Evolutionary conservation across 2,797 vertebrate genomes (phyloP), one percentile per base, ranked within the genome.

Genomic region (Lutjanus campechanus): DNA sequence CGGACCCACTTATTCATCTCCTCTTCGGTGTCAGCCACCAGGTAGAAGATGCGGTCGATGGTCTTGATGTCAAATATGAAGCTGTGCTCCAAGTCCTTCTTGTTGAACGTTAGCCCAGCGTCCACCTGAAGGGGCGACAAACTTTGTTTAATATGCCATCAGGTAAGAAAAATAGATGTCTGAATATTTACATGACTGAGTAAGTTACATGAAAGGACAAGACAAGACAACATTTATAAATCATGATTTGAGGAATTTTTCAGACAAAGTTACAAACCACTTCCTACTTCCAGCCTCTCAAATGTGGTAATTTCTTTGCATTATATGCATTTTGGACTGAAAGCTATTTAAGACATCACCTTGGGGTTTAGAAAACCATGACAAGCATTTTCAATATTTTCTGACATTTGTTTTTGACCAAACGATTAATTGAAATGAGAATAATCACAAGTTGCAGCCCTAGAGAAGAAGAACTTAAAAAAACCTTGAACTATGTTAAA

Each of bases 1-100:
- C 97, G 97, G 77, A 99, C 98, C 98, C 98, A 99, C 97, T 99
- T 99, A 95, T 99, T 99, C 98, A 99, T 99, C 87, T 99, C 98
- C 83, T 99, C 97, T 90, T 99, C 98, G 0, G 97, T 98, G 95
- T 99, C 98, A 29, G 98, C 98, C 87, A 99, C 98, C 93, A 99
- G 93, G 95, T 99, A 99, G 95, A 99, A 99, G 88, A 98, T 93
- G 56, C 98, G 96, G 93, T 99, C 98, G 58, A 99, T 97, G 86
- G 98, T 99, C 95, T 98, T 99, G 94, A 99, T 99, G 92, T 99
- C 98, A 77, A 99, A 99, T 92, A 99, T 99, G 91, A 97, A 99
- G 95, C 98, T 99, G 95, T 99, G 97, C 95, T 99, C 98, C 95
- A 99, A 96, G 86, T 99, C 98, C 89, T 99, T 99, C 90, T 99